phyloP scores from a whole-genome alignment of 2,888 invertebrate genomes.

The Eumacrocentrus americanus region DNA sequence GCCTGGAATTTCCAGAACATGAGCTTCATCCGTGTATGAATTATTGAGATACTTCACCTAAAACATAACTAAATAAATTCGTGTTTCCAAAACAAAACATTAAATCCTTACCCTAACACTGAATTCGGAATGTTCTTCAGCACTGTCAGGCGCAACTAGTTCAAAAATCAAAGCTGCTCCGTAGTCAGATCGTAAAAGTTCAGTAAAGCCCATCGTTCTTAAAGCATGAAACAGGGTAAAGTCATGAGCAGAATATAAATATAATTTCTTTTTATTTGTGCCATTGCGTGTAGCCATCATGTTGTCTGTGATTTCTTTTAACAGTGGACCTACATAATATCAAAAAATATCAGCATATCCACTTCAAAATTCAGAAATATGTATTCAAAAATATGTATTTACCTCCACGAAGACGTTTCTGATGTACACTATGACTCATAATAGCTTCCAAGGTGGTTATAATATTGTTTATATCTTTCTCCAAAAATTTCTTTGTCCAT shows the following conservation, averaged over 20 bases:
- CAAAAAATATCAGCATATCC: not conserved
- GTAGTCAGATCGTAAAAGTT: constrained; percentile 74
- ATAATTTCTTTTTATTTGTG: constrained; percentile 64
- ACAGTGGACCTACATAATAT: constrained; percentile 67
- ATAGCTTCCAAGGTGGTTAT: constrained; percentile 74
- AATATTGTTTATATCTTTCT: constrained; percentile 70
- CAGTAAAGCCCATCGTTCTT: constrained; percentile 73
- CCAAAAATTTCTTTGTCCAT: constrained; percentile 76
- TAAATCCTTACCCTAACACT: constrained; percentile 70
- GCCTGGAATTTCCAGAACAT: constrained; percentile 67
- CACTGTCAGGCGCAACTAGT: constrained; percentile 62
- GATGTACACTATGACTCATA: constrained; percentile 72
- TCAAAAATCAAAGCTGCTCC: constrained; percentile 79
- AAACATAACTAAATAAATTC: too few relatives aligned
- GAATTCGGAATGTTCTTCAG: constrained; percentile 56
- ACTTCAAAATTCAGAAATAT: not conserved
- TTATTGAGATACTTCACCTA: too few relatives aligned
- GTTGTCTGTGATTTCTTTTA: too few relatives aligned
- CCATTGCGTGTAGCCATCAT: too few relatives aligned
- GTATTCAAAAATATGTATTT: constrained; percentile 28
- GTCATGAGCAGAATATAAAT: constrained; percentile 83
- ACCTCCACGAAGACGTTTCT: constrained; percentile 78
- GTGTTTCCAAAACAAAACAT: not conserved
- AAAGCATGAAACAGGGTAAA: constrained; percentile 79
- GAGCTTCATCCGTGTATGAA: constrained; percentile 66